Evolutionary conservation across 2,113 vertebrate species (phyloP).

Genomic region (Heloderma charlesbogerti): DNA sequence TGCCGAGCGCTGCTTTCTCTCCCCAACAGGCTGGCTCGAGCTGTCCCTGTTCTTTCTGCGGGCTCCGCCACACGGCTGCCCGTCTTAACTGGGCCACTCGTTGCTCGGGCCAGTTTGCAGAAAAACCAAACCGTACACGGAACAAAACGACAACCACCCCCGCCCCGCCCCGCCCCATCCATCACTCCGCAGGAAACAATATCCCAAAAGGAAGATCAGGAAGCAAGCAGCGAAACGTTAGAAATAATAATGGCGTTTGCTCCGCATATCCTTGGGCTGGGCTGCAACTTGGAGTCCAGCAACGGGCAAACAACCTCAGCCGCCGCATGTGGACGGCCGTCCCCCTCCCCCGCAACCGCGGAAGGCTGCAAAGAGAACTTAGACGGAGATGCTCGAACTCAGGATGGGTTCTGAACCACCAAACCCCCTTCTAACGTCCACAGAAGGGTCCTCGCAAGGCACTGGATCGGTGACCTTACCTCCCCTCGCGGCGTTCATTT

Average conservation of each 20-base stretch:
- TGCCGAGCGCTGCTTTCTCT: constrained; percentile 24
- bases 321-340: not conserved
- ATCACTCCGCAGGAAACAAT: not conserved
- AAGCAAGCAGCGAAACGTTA: no score
- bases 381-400: not conserved
- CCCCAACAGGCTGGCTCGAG: not conserved
- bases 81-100: not conserved
- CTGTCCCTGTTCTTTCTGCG: not conserved
- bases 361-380: not conserved
- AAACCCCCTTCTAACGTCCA: not conserved
- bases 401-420: not conserved
- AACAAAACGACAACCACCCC: not conserved
- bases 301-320: not conserved
- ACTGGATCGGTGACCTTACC: not conserved
- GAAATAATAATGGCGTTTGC: not conserved
- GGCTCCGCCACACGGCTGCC: not conserved
- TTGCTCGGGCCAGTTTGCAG: not conserved
- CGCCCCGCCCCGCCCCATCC: not conserved
- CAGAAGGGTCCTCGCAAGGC: not conserved
- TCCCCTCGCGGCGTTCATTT: not conserved
- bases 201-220: no score
- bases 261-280: not conserved
- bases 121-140: not conserved
- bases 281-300: no score
- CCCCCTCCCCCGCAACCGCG: not conserved